phyloP scores from a whole-genome alignment of 2,888 invertebrate species.

The Nomada fucata region DNA sequence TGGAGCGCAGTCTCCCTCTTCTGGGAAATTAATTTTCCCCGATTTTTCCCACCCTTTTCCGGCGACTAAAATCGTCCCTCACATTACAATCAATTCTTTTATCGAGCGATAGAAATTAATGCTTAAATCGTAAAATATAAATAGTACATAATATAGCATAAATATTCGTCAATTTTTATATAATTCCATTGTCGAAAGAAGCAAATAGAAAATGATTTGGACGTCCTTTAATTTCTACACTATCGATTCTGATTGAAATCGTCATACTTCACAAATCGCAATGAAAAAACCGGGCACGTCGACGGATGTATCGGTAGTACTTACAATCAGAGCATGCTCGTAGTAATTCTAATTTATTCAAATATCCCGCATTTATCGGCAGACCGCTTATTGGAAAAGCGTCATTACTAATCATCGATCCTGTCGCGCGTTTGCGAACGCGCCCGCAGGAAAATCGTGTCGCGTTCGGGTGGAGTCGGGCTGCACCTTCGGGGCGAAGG shows the following conservation, averaged over 20 bases:
- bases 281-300: too few relatives aligned
- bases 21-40: conserved; percentile 33
- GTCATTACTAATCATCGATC: conserved; percentile 26
- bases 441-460: conserved; percentile 28
- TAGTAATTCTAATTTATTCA: neutral
- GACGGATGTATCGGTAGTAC: too few relatives aligned
- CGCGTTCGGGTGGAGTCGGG: conserved; percentile 67
- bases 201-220: neutral
- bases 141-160: neutral
- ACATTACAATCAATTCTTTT: neutral
- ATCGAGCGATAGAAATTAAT: neutral
- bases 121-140: neutral
- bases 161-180: neutral
- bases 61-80: neutral
- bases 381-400: too few relatives aligned
- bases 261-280: too few relatives aligned
- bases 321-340: too few relatives aligned
- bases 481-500: conserved; percentile 64
- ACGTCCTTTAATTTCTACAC: neutral
- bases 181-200: neutral
- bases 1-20: conserved; percentile 71
- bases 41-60: conserved; percentile 22
- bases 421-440: conserved; percentile 28
- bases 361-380: conserved; percentile 16
- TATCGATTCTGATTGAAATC: neutral